Evolutionary conservation across 2,888 invertebrate genomes (phyloP), one percentile per base, ranked within the genome.

Genomic region (Drosophila paranaensis): DNA sequence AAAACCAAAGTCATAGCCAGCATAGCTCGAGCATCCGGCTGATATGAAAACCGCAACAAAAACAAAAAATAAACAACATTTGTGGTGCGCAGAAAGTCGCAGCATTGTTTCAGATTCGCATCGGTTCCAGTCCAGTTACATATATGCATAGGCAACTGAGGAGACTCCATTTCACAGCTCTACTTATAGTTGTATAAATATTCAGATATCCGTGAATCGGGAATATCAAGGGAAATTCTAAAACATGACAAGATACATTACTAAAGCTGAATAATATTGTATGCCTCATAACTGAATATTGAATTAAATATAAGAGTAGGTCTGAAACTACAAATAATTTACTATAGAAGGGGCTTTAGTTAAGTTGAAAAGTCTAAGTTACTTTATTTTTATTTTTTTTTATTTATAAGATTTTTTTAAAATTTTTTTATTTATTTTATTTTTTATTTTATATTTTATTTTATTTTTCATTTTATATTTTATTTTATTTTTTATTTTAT

Each of bases 61-160:
- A 60, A 58, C 51, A 51, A 55, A 51, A 20, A 33, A 33, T 9
- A 8, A 20, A 16, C 16, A 11, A 55, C 50, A 51, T 71, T 55
- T 71, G 56, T 11, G 61, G 63, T 72, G 64, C 53, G n/a, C 60
- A 53, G 58, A 74, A 63, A 60, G 71, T 74, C 77, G 56, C 77
- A 74, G 71, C 74, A 74, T 74, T 74, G 74, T 66, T 69, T 73
- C 37, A 40, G 20, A 53, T 20, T 54, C 20, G n/a, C 14, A 13
- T 53, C 30, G 46, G 58, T 74, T 77, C 77, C 77, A 77, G 63
- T 74, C 74, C 60, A 74, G 71, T 77, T 76, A 74, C 74, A 74
- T 76, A 71, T 62, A 76, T 62, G 73, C 71, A 74, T 74, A 63
- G 42, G n/a, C 27, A 71, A 76, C 70, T 43, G n/a, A 16, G 16